These are phyloP conservation scores for Tenualosa thibaudeaui DNA, from an alignment of 2,797 vertebrate genomes.

Conservation along the genomic window DNA sequence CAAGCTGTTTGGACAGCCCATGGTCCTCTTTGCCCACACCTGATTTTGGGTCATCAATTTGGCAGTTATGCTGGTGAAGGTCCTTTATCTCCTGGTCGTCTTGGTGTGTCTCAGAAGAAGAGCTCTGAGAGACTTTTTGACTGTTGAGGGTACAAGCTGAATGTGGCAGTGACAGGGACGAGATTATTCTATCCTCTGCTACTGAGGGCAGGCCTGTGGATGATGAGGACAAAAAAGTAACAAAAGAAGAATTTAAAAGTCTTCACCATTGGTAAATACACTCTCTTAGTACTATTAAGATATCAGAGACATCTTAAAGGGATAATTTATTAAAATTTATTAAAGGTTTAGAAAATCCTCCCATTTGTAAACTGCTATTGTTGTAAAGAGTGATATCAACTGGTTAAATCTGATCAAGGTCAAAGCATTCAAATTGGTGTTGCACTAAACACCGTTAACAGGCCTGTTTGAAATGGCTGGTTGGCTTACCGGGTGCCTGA, in stretches of 20 bases:
- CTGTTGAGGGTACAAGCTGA: constrained; percentile 28
- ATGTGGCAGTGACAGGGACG: constrained; percentile 44
- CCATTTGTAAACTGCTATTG: no score
- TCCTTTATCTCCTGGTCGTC: constrained; percentile 2
- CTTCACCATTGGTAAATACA: background rate
- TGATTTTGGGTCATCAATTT: constrained; percentile 30
- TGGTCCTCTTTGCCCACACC: background rate
- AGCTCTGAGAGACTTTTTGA: constrained; percentile 2
- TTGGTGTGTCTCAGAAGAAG: constrained; percentile 9
- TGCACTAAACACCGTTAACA: no score
- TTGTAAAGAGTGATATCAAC: no score
- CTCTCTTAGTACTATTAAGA: background rate
- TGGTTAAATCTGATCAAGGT: no score
- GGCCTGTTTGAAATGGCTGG: no score
- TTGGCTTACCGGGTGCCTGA: no score
- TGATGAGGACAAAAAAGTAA: background rate
- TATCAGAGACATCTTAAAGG: no score
- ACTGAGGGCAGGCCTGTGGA: constrained; percentile 48
- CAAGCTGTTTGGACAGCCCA: background rate
- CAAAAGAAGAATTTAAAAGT: background rate
- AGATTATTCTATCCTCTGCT: constrained; percentile 52
- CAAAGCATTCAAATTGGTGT: no score
- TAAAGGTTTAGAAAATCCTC: no score
- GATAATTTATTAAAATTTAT: no score
- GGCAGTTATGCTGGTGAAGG: background rate